phyloP scores from a whole-genome alignment of 2,888 invertebrate species.

The Yponomeuta sedellus region DNA sequence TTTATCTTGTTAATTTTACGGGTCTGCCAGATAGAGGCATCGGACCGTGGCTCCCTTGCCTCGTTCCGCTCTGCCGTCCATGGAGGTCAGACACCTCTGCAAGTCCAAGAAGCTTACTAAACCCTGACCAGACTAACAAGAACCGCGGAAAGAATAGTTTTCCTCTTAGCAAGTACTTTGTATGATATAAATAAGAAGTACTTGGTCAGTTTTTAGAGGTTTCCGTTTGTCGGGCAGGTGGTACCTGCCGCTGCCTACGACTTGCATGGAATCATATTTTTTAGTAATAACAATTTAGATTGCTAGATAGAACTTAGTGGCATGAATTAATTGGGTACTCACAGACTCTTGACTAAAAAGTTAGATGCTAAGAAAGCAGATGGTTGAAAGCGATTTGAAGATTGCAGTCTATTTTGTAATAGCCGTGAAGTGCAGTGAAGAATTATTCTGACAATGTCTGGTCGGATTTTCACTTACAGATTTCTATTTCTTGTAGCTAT shows the following conservation, averaged over 20 bases:
- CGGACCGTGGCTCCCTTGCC: conserved; percentile 51
- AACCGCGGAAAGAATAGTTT: not conserved
- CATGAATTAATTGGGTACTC: not conserved
- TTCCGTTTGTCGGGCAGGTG: not conserved
- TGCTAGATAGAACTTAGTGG: not conserved
- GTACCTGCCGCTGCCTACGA: not conserved
- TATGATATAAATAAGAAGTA: not conserved
- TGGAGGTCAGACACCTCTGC: conserved; percentile 57
- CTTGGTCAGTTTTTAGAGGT: not conserved
- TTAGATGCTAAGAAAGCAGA: not conserved
- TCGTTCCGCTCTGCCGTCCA: conserved; percentile 39
- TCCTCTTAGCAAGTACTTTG: not conserved
- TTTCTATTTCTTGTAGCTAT: too few relatives aligned
- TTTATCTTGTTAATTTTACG: conserved; percentile 7
- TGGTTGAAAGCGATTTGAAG: not conserved
- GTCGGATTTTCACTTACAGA: too few relatives aligned
- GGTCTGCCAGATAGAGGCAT: conserved; percentile 21
- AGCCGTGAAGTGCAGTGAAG: not conserved
- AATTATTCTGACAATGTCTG: too few relatives aligned
- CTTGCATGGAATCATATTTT: not conserved
- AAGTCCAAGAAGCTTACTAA: not conserved
- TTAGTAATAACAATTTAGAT: not conserved
- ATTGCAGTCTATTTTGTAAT: not conserved
- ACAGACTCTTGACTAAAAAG: not conserved
- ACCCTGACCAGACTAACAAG: not conserved